These are phyloP conservation scores for Micromussa lordhowensis DNA, from an alignment of 92 coral and sea anemone species.

Conservation along the genomic window DNA sequence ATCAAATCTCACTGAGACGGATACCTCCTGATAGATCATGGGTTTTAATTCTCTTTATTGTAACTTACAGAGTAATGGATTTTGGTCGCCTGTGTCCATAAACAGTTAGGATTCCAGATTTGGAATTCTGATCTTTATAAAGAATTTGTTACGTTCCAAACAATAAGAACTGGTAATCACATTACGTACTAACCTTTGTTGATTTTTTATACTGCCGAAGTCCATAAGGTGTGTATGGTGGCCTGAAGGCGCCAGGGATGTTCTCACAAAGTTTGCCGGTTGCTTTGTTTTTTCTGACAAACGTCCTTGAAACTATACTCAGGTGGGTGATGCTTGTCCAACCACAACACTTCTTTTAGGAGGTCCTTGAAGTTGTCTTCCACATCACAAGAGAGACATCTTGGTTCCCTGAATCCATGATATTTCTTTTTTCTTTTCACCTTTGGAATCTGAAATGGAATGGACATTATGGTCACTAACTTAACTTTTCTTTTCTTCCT, in stretches of 20 bases:
- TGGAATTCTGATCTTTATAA: background rate
- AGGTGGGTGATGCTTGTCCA: slow-evolving; percentile 14
- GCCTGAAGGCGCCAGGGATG: too few relatives aligned
- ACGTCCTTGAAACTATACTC: slow-evolving; percentile 12
- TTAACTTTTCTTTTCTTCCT: slow-evolving; percentile 17
- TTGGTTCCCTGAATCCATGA: slow-evolving; percentile 7
- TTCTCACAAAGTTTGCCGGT: too few relatives aligned
- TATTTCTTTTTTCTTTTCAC: background rate
- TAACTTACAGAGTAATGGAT: background rate
- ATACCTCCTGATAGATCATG: background rate
- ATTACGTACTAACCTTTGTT: background rate
- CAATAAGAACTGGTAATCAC: background rate
- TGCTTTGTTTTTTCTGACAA: background rate
- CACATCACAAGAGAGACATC: background rate
- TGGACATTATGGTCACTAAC: slow-evolving; percentile 9
- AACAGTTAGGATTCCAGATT: background rate
- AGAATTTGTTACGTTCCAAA: background rate
- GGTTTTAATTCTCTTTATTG: background rate
- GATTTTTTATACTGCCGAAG: too few relatives aligned
- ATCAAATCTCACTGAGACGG: background rate
- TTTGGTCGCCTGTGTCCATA: background rate
- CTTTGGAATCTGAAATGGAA: slow-evolving; percentile 7
- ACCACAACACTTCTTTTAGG: slow-evolving; percentile 16
- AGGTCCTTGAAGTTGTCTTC: slow-evolving; percentile 6
- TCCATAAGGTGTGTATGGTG: too few relatives aligned